Base-by-base conservation (phyloP, 2,113 vertebrate genomes). In the Microcebus tavaratra region DNA sequence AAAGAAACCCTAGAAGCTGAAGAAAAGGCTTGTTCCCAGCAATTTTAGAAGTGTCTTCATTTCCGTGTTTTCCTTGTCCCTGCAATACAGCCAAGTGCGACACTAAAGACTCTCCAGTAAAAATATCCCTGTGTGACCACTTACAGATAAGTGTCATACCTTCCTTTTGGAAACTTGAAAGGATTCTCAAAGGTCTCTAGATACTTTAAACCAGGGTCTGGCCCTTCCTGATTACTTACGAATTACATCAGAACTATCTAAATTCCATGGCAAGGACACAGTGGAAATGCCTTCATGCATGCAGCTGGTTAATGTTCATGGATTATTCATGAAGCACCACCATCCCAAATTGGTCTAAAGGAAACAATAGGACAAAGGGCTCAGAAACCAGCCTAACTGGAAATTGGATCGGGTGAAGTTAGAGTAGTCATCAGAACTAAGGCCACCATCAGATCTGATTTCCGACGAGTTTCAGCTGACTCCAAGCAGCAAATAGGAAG, bases 401-500 rank as follows among this genome's bases (percentile, higher is more conserved):
- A 98, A 98, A 98, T 91, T 88, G 0, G 57, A 98, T 98, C 97
- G 79, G 95, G 96, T 93, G 87, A 96, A 81, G 95, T 95, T 95
- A 92, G 88, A 84, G 50, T 55, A 97, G 94, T 95, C 96, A 73
- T 98, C 67, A 96, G 97, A 97, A 98, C 90, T 67, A 84, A 98
- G 96, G 93, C 92, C 96, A 95, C 92, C 91, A 92, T 97, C 95
- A 94, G 98, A 97, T 98, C 97, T 98, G 96, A 90, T 98, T 98
- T 98, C 97, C 86, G 70, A 98, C 95, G 97, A 97, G 95, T 98
- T 98, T 97, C 98, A 98, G 97, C 98, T 98, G 98, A 98, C 95
- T 72, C 75, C 96, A 79, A 75, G 96, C 96, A 97, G 96, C 92
- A 98, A 98, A 90, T 90, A 95, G 0, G 79, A 88, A 97, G 90